phyloP scores from a whole-genome alignment of 2,888 invertebrate genomes.

The Brassicogethes aeneus region DNA sequence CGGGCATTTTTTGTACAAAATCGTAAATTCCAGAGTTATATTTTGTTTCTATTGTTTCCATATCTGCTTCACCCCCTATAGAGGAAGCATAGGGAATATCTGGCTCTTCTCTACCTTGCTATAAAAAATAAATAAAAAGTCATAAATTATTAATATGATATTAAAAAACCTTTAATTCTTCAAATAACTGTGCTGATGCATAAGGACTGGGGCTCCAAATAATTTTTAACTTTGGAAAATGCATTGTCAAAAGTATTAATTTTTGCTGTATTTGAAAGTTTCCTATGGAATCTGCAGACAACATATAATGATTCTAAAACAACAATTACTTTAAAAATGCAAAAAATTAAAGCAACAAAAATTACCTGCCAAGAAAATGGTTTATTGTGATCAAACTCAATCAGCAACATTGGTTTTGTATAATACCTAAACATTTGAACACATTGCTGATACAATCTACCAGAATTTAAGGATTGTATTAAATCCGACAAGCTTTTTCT shows the following conservation, averaged over 20 bases:
- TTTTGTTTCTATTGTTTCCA: slow-evolving; percentile 44
- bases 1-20: slow-evolving; percentile 76
- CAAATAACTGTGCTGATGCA: slow-evolving; percentile 92
- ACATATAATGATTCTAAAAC: slow-evolving; percentile 67
- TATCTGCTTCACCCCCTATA: slow-evolving; percentile 56
- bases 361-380: slow-evolving; percentile 74
- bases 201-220: slow-evolving; percentile 97
- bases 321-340: slow-evolving; percentile 9
- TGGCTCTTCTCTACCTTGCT: slow-evolving; percentile 78
- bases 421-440: slow-evolving; percentile 89
- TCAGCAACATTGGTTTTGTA: slow-evolving; percentile 78
- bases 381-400: slow-evolving; percentile 93
- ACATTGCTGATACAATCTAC: slow-evolving; percentile 91
- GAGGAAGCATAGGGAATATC: slow-evolving; percentile 61
- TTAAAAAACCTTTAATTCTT: slow-evolving; percentile 75
- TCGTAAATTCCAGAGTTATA: slow-evolving; percentile 55
- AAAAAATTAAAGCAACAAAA: no score
- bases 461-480: slow-evolving; percentile 90
- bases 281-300: slow-evolving; percentile 61
- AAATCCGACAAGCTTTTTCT: slow-evolving; percentile 94
- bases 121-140: no score
- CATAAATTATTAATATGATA: slow-evolving; percentile 7
- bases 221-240: slow-evolving; percentile 86
- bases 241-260: slow-evolving; percentile 84
- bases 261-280: slow-evolving; percentile 77